Base-by-base conservation (phyloP, 2,888 invertebrate genomes). In the Anoplius nigerrimus region DNA sequence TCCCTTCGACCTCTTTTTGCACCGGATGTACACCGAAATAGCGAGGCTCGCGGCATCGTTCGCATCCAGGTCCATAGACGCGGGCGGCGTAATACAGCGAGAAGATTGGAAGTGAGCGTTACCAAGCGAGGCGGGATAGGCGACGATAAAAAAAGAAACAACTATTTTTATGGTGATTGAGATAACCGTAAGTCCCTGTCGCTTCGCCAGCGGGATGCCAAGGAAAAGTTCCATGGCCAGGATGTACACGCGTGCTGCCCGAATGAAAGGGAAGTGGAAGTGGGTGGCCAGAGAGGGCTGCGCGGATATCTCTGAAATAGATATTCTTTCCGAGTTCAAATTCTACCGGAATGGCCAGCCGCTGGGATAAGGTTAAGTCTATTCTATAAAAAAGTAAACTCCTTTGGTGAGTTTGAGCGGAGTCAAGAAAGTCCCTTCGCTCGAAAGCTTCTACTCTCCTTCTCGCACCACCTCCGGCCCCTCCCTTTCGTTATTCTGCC, bases 371-470 rank as follows among this genome's bases (percentile, higher is more conserved):
- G 54, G 56, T 71, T 71, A 75, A 72, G 78, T 71, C 74, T 64
- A 67, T 71, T 45, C 68, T 67, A 67, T 67, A 55, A 73, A 73
- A 65, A 79, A 72, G 71, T 72, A 73, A 75, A 74, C 71, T 66
- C 59, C 69, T 60, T 48, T 22, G 20, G 24, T 48, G 62, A 48
- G 48, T 62, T 62, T 51, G 43, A 69, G 57, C 51, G 27, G 16
- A 52, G 20, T 13, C 45, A 45, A 65, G 58, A 57, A 60, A 62
- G 11, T 3, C 34, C 51, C 45, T 56, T 51, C 58, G 52, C 52
- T 62, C 20, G 22, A 56, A 5, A 5, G 48, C 48, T 48, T 8
- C 13, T 4, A n/a, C n/a, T 48, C 16, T 5, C 48, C 13, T 48
- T 48, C 48, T 18, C 16, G 16, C 48, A 18, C 16, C 13, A 8